Evolutionary conservation across 1,140 invertebrate species (phyloP), one percentile per base, ranked within the genome.

Genomic region (Drosophila ogumai): DNA sequence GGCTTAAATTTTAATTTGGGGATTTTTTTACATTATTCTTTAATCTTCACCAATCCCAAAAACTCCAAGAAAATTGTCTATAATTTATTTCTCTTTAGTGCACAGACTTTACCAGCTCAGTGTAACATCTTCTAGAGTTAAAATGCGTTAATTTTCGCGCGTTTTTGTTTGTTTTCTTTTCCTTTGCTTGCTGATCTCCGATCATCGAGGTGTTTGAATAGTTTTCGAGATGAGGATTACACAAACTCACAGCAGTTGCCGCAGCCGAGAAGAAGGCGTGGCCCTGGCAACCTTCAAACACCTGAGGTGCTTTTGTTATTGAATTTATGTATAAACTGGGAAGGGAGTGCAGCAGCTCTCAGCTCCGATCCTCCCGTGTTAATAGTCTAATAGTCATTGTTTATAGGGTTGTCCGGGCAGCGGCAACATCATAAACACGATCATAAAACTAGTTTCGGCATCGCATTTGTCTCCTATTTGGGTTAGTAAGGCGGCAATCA

Each of bases 361-460:
- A 22, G 32, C 7, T 25, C 38, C 50, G 17, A 49, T 73, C 52
- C 59, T 67, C 54, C 58, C 38, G 28, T 60, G 59, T 68, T 64
- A 54, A 38, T 54, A 28, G 50, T 63, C 72, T 81, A 81, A 77
- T 82, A 66, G 47, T 66, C 49, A 65, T 76, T 75, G 72, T 82
- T 88, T 82, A 79, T 86, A 76, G 79, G 71, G 75, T 64, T 82
- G 38, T 58, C 67, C 38, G 55, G 44, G 60, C 55, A 49, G 64
- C 64, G 73, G 55, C 64, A 56, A 61, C 64, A 67, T 76, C 63
- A 76, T 77, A 76, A 76, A 77, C 44, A 50, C 43, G 54, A 73
- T 82, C 58, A 72, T 88, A 88, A 86, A 86, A 88, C 82, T 50
- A 66, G 84, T 88, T 88, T 86, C 66, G 75, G 80, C 78, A 78